Conservation (phyloP, 2,797 vertebrate species). For the Microctenopoma steveboyesi region DNA sequence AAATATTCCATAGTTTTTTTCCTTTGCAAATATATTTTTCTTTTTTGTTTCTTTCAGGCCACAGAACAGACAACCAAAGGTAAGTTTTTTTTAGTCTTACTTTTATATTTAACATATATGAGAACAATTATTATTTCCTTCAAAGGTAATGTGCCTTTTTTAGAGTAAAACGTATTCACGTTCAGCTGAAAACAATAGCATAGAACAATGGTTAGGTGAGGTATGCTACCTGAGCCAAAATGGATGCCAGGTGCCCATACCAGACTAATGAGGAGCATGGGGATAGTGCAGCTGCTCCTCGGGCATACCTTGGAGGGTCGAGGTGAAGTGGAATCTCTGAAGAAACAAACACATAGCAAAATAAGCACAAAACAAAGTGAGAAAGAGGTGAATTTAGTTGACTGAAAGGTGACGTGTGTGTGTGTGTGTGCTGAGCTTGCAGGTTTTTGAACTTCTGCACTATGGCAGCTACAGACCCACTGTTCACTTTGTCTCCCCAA, state of each 20-base stretch:
- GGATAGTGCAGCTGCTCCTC: slow-evolving; percentile 62
- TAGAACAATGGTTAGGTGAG: slow-evolving; percentile 34
- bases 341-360: slow-evolving; percentile 16
- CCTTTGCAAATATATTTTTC: slow-evolving; percentile 31
- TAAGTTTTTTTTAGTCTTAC: slow-evolving; percentile 73
- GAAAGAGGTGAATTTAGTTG: slow-evolving; percentile 15
- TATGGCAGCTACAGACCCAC: slow-evolving; percentile 28
- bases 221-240: slow-evolving; percentile 50
- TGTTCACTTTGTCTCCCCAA: neutral
- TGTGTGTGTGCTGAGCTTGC: slow-evolving; percentile 11
- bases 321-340: slow-evolving; percentile 44
- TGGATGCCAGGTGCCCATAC: slow-evolving; percentile 50
- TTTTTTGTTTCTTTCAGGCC: slow-evolving; percentile 86
- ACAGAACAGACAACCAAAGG: slow-evolving; percentile 99
- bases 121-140: neutral
- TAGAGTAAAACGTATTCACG: slow-evolving; percentile 10
- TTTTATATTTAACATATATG: slow-evolving; percentile 24
- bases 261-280: slow-evolving; percentile 64
- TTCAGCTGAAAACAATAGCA: slow-evolving; percentile 30
- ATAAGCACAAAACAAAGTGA: slow-evolving; percentile 22
- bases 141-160: slow-evolving; percentile 14
- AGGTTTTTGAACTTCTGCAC: slow-evolving; percentile 31
- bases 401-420: slow-evolving; percentile 21
- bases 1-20: neutral
- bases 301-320: slow-evolving; percentile 38